phyloP scores from a whole-genome alignment of 2,113 vertebrate species.

The Xenopus tropicalis region DNA sequence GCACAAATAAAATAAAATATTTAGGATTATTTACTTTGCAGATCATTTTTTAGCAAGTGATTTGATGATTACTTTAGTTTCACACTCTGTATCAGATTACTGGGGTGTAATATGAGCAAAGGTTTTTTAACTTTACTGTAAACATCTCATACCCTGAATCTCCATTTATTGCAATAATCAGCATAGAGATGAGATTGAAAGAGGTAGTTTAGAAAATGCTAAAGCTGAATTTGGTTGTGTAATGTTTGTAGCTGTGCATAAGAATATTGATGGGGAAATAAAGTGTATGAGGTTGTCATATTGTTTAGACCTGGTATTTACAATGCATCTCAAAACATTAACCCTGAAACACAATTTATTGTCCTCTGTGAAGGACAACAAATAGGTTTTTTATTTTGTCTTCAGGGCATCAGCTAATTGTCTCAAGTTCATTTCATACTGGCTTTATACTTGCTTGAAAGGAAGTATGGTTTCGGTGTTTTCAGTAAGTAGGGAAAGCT shows the following conservation, averaged over 20 bases:
- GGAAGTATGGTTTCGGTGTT: background rate
- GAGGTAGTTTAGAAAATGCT: background rate
- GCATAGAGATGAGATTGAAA: background rate
- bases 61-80: background rate
- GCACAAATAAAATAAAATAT: no score
- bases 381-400: constrained; percentile 22
- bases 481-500: background rate
- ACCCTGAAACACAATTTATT: constrained; percentile 13
- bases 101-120: background rate
- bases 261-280: background rate
- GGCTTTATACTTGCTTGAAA: background rate
- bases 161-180: no score
- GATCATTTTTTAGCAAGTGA: background rate
- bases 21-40: no score
- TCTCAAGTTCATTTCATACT: constrained; percentile 6
- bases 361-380: background rate
- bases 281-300: background rate
- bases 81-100: background rate
- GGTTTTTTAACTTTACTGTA: background rate
- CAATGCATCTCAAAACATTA: constrained; percentile 7
- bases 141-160: background rate
- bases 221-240: background rate
- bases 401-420: constrained; percentile 29
- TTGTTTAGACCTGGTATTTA: background rate
- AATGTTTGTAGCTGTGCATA: background rate